Conservation (phyloP, 1,140 invertebrate species). For the Euwallacea fornicatus region DNA sequence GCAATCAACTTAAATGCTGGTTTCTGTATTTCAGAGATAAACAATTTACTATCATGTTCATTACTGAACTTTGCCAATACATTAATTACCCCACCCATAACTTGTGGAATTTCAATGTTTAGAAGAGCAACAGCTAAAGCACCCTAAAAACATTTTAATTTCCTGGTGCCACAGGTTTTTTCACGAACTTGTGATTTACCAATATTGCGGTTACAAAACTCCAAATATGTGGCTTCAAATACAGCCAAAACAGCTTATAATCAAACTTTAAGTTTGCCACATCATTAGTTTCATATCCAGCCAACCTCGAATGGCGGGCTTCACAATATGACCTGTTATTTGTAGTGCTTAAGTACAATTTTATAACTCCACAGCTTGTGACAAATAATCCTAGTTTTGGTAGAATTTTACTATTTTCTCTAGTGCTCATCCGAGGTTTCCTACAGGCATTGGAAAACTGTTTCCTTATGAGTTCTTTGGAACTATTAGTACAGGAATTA, state of each 20-base stretch:
- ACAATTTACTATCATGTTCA: slow-evolving; percentile 53
- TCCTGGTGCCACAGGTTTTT: neutral
- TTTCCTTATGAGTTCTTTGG: neutral
- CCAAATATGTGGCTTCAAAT: slow-evolving; percentile 62
- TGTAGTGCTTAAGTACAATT: slow-evolving; percentile 37
- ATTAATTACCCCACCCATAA: slow-evolving; percentile 77
- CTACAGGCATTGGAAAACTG: neutral
- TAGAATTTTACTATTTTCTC: neutral
- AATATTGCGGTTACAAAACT: slow-evolving; percentile 60
- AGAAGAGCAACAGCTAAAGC: slow-evolving; percentile 76
- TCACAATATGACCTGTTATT: slow-evolving; percentile 44
- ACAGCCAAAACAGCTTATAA: slow-evolving; percentile 65
- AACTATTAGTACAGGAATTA: neutral
- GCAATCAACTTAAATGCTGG: slow-evolving; percentile 68
- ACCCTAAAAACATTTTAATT: slow-evolving; percentile 60
- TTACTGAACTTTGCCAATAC: slow-evolving; percentile 63
- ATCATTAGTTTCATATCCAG: slow-evolving; percentile 40
- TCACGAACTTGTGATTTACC: slow-evolving; percentile 45
- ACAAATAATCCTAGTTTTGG: slow-evolving; percentile 41
- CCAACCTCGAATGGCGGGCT: slow-evolving; percentile 45
- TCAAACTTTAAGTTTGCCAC: slow-evolving; percentile 59
- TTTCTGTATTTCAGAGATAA: slow-evolving; percentile 64
- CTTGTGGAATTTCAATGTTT: slow-evolving; percentile 79
- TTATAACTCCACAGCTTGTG: slow-evolving; percentile 38
- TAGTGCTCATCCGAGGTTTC: neutral